Evolutionary conservation across 2,113 vertebrate genomes (phyloP).

Genomic region (Oenanthe oenanthe): DNA sequence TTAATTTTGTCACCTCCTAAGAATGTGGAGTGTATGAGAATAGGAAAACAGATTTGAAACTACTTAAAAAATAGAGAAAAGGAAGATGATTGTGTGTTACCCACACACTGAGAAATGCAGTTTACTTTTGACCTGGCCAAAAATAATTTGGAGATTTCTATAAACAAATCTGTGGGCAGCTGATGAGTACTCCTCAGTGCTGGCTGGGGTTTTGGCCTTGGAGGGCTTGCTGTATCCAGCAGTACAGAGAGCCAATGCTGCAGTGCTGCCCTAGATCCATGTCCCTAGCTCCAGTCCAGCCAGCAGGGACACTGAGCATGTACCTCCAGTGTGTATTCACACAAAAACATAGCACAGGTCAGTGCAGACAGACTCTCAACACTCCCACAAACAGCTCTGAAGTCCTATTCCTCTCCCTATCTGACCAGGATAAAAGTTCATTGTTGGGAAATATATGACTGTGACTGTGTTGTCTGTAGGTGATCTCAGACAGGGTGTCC

Average conservation of each 20-base stretch:
- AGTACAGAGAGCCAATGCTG: accelerated
- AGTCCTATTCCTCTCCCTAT: not conserved
- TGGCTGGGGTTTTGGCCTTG: not conserved
- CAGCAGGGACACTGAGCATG: accelerated
- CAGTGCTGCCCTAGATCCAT: not conserved
- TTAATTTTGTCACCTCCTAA: not conserved
- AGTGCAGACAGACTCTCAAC: not conserved
- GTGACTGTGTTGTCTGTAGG: not conserved
- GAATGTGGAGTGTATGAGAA: not conserved
- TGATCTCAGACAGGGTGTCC: not conserved
- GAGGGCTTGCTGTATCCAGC: not conserved
- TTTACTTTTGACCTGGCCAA: not conserved
- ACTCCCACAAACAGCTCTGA: not conserved
- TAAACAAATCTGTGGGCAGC: accelerated
- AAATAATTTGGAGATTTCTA: not conserved
- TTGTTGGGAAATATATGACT: not conserved
- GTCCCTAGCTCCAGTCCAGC: not conserved
- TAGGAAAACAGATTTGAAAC: not conserved
- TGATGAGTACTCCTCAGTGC: not conserved
- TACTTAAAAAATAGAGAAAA: not conserved
- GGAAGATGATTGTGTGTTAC: not conserved
- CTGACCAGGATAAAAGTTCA: not conserved
- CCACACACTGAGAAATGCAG: not conserved
- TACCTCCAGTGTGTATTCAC: not conserved
- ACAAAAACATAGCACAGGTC: not conserved